Evolutionary conservation across 2,888 invertebrate genomes (phyloP).

Genomic region (Meteorus cinctellus): DNA sequence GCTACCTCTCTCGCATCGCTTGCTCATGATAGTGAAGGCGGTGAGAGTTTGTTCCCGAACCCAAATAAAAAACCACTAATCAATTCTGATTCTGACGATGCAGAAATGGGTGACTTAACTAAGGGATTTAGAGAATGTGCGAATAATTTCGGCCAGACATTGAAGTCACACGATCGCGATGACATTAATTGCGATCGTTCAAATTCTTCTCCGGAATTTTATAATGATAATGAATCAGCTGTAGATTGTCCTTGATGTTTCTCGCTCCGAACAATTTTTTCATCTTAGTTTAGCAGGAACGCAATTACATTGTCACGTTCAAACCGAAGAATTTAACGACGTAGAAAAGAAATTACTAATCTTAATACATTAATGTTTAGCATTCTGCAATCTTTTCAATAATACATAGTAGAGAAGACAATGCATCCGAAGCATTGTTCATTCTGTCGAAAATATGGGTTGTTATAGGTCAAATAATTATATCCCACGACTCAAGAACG

Average conservation of each 20-base stretch:
- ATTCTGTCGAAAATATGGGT: background rate
- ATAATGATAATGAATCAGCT: slow-evolving; percentile 65
- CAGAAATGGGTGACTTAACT: slow-evolving; percentile 66
- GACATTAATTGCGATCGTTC: slow-evolving; percentile 53
- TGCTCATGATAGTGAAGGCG: slow-evolving; percentile 55
- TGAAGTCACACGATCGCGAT: slow-evolving; percentile 56
- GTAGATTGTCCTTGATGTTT: slow-evolving; percentile 70
- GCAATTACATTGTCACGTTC: background rate
- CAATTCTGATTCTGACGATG: slow-evolving; percentile 59
- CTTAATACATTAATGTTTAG: too few relatives aligned
- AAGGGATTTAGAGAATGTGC: slow-evolving; percentile 69
- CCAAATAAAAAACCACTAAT: slow-evolving; percentile 51
- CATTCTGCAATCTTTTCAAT: background rate
- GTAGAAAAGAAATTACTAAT: background rate
- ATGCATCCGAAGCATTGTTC: background rate
- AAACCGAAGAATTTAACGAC: background rate
- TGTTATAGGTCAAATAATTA: background rate
- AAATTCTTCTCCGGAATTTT: slow-evolving; percentile 57
- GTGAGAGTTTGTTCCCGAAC: slow-evolving; percentile 58
- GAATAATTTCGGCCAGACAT: slow-evolving; percentile 64
- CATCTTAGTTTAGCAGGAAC: slow-evolving; percentile 46
- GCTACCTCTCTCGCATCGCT: slow-evolving; percentile 78
- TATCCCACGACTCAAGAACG: background rate
- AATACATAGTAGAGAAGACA: background rate
- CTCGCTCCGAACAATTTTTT: slow-evolving; percentile 57